Evolutionary conservation across 2,888 invertebrate genomes (phyloP).

Genomic region (Thera obeliscata): DNA sequence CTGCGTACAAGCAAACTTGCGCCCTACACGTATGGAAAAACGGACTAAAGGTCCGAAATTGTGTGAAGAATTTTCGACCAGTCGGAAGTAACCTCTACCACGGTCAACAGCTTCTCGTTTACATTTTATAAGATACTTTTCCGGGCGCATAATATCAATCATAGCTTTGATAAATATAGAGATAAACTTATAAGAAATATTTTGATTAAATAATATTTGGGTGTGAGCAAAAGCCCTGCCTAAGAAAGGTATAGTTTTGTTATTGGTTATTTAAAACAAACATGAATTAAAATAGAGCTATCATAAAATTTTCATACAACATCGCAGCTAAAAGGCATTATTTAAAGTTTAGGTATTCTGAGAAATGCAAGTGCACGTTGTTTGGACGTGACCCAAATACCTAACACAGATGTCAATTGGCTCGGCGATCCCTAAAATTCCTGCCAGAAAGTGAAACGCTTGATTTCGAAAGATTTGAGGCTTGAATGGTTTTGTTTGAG

Average conservation of each 20-base stretch:
- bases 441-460: slow-evolving; percentile 25
- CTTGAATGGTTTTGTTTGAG: slow-evolving; percentile 1
- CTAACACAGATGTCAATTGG: slow-evolving; percentile 29
- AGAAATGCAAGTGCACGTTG: slow-evolving; percentile 28
- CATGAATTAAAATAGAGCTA: too few species aligned
- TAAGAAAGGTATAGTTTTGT: too few species aligned
- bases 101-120: slow-evolving; percentile 55
- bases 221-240: too few species aligned
- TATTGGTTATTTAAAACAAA: too few species aligned
- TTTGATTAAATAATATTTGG: too few species aligned
- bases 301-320: too few species aligned
- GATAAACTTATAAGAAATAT: background rate
- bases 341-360: too few species aligned
- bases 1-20: slow-evolving; percentile 9
- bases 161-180: background rate
- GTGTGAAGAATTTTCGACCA: slow-evolving; percentile 40
- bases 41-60: slow-evolving; percentile 8
- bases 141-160: slow-evolving; percentile 33
- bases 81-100: slow-evolving; percentile 61
- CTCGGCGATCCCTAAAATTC: slow-evolving; percentile 20
- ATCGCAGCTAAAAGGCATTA: too few species aligned
- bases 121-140: slow-evolving; percentile 25
- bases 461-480: slow-evolving; percentile 14
- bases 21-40: slow-evolving; percentile 4
- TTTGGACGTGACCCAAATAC: slow-evolving; percentile 35